Conservation (phyloP, 2,888 invertebrate genomes). For the Orthosia gracilis region DNA sequence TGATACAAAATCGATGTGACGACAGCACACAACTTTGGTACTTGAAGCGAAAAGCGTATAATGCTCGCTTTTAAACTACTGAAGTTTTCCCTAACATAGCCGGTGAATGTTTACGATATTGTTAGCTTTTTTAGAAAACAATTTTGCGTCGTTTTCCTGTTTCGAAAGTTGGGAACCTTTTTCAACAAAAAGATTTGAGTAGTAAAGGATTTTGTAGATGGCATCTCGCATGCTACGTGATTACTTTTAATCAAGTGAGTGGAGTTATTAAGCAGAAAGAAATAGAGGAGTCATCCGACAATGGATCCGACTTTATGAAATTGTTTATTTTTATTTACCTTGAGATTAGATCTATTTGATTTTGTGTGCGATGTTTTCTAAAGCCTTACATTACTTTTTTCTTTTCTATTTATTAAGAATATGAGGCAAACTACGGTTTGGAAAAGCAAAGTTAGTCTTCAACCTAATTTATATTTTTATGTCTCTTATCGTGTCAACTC, state of each 20-base stretch:
- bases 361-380: not conserved
- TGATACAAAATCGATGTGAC: constrained; percentile 47
- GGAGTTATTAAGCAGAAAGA: constrained; percentile 74
- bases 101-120: constrained; percentile 75
- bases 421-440: not conserved
- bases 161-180: constrained; percentile 57
- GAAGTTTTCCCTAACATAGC: constrained; percentile 75
- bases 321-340: constrained; percentile 12
- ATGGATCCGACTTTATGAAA: constrained; percentile 50
- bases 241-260: constrained; percentile 76
- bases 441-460: not conserved
- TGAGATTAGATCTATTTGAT: not conserved
- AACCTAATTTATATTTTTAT: constrained; percentile 4
- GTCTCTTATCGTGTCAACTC: not conserved
- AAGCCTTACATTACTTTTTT: not conserved
- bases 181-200: constrained; percentile 58
- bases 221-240: constrained; percentile 53
- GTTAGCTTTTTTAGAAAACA: constrained; percentile 72
- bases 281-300: constrained; percentile 76
- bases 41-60: constrained; percentile 74
- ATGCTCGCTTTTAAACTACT: constrained; percentile 77
- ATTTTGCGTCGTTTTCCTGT: constrained; percentile 66
- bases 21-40: constrained; percentile 70
- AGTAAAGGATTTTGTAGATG: constrained; percentile 66
- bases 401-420: not conserved